Evolutionary conservation across 2,797 vertebrate species (phyloP).

Genomic region (Heteromormyrus szaboi): DNA sequence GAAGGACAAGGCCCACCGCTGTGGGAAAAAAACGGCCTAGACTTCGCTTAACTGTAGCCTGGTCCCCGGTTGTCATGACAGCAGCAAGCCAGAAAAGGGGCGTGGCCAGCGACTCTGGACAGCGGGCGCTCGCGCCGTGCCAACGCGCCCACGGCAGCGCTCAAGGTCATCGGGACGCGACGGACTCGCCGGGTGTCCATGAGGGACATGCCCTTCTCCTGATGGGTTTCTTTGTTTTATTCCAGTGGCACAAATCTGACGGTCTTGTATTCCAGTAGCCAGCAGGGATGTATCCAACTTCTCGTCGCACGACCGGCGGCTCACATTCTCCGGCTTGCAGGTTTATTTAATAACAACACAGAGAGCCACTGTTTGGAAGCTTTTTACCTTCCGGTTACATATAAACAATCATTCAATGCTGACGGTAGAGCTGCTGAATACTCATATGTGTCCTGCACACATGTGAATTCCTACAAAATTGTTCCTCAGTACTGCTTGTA

Average conservation of each 20-base stretch:
- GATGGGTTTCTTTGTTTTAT: not conserved
- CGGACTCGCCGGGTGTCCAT: not conserved
- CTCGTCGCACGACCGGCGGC: not conserved
- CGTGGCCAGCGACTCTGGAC: not conserved
- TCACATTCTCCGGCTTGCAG: not conserved
- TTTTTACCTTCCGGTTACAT: not conserved
- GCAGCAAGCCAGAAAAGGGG: not conserved
- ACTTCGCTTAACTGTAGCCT: not conserved
- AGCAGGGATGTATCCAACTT: not conserved
- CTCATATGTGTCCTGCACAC: not conserved
- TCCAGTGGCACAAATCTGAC: not conserved
- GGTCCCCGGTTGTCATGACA: not conserved
- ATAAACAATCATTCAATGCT: not conserved
- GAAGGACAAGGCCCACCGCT: not conserved
- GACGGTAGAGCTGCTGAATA: not conserved
- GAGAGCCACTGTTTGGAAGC: not conserved
- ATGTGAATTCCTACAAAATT: not conserved
- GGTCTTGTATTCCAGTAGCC: not conserved
- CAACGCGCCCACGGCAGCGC: not conserved
- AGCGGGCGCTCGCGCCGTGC: not conserved
- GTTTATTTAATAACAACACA: not conserved
- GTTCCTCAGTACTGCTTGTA: not conserved
- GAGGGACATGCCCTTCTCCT: not conserved
- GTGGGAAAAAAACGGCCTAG: not conserved
- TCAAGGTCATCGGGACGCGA: not conserved